A percentile compares a stretch with the other conserved stretches of the same genome.
These are phyloP conservation scores for Diaperis boleti DNA, from an alignment of 2,888 invertebrate species.

Conservation along the genomic window DNA sequence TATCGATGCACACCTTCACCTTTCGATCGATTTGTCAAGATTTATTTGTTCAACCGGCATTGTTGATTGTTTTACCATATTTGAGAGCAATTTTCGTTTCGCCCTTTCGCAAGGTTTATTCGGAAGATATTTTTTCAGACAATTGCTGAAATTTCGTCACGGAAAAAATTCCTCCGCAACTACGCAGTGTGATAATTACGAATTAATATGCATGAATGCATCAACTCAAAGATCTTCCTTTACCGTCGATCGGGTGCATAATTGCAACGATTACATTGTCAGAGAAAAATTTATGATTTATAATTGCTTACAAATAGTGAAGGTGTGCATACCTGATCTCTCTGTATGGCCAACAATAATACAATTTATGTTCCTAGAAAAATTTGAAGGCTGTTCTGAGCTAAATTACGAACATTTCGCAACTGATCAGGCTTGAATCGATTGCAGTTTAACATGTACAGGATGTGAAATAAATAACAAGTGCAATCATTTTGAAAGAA, in stretches of 20 bases:
- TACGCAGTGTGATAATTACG: neutral
- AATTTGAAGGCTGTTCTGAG: conserved; percentile 31
- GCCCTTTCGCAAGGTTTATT: too few species aligned
- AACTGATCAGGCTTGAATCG: conserved; percentile 24
- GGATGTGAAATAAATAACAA: conserved; percentile 4
- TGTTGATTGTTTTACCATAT: conserved; percentile 39
- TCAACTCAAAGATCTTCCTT: conserved; percentile 5
- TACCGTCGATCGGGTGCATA: neutral
- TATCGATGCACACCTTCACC: conserved; percentile 42
- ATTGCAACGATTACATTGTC: conserved; percentile 16
- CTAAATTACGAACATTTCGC: conserved; percentile 37
- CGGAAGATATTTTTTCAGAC: too few species aligned
- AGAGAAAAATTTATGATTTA: conserved; percentile 27
- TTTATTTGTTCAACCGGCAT: conserved; percentile 38
- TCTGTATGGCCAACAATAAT: conserved; percentile 27
- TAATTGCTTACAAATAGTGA: conserved; percentile 31
- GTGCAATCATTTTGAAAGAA: neutral
- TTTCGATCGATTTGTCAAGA: conserved; percentile 43
- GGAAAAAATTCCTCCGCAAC: neutral
- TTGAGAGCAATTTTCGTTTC: conserved; percentile 11
- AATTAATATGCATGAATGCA: conserved; percentile 8
- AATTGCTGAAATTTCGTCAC: too few species aligned
- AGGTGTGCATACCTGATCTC: conserved; percentile 36
- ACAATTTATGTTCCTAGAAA: conserved; percentile 29
- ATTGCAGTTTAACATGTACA: conserved; percentile 5